Conservation (phyloP, 2,113 vertebrate genomes). For the Cyanoderma ruficeps region DNA sequence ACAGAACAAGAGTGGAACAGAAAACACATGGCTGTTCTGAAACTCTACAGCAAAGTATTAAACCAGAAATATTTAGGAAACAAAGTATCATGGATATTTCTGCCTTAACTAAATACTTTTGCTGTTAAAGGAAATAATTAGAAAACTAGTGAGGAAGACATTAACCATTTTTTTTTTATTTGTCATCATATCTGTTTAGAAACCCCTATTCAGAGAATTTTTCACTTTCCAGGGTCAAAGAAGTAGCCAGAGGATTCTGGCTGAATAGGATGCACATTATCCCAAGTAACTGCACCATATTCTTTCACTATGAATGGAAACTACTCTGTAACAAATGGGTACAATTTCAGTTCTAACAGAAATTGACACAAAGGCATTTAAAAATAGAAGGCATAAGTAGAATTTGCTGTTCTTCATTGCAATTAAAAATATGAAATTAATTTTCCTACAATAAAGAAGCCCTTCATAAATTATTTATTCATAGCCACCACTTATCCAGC, state of each 20-base stretch:
- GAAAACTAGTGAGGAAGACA: neutral
- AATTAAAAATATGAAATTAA: slow-evolving; percentile 8
- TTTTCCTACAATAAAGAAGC: neutral
- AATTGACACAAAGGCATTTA: neutral
- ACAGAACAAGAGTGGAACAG: neutral
- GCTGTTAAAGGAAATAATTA: neutral
- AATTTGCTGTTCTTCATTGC: slow-evolving; percentile 7
- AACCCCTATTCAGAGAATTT: neutral
- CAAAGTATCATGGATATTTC: neutral
- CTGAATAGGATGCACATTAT: neutral
- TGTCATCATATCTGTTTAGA: neutral
- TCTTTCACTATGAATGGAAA: neutral
- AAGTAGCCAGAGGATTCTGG: neutral
- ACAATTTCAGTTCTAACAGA: neutral
- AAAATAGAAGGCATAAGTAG: slow-evolving; percentile 7
- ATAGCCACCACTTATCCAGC: neutral
- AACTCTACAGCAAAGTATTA: neutral
- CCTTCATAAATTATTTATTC: slow-evolving; percentile 28
- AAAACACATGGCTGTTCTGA: neutral
- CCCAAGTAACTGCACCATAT: neutral
- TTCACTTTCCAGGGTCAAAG: neutral
- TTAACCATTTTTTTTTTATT: neutral
- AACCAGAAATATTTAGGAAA: neutral
- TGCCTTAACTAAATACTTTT: neutral
- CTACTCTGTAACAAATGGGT: neutral